Base-by-base conservation (phyloP, 2,888 invertebrate genomes). In the Serrognathus titanus region DNA sequence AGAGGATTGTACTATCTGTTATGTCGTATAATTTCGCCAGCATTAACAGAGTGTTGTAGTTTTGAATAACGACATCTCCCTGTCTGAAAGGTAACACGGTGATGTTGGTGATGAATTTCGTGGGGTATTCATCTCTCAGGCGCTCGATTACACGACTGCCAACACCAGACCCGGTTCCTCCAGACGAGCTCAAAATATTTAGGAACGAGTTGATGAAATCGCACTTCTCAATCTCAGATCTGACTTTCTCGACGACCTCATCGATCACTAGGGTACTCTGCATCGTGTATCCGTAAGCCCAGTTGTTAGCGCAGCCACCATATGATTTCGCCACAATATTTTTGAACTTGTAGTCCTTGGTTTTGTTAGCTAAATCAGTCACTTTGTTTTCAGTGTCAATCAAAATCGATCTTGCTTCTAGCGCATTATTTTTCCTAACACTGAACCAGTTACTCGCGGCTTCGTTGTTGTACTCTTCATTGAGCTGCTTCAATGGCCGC, bases 161-260 rank as follows among this genome's bases (percentile, higher is more conserved):
- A 20, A 81, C 75, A 4, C 82, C 82, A 9, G 82, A 81, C 12
- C 83, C 83, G 1, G 82, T 82, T 10, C 83, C 82, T 43, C 83
- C 83, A 9, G 80, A 79, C 16, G 79, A 76, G 65, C 81, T 79
- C 13, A 79, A 71, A 10, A 81, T 66, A 53, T 73, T 72, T n/a
- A 82, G 63, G 53, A 82, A 73, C 48, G 76, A 76, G n/a, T 73
- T 70, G 4, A 80, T 61, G 48, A 69, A 68, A 68, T 81, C 80
- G 51, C 74, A 69, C 41, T 69, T 75, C 65, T 83, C 82, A 40
- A 73, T 60, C 67, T 81, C 80, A 55, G 63, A 71, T 53, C 80
- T 69, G 1, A 79, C 64, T 38, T 63, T 66, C 41, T 81, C 78
- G 46, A 79, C 53, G 31, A 79, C 68, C 2, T 69, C 65, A 4